Percentiles rank a stretch among this genome's conserved stretches.
Evolutionary conservation across 2,888 invertebrate genomes (phyloP).

Genomic region (Ophion costatus): DNA sequence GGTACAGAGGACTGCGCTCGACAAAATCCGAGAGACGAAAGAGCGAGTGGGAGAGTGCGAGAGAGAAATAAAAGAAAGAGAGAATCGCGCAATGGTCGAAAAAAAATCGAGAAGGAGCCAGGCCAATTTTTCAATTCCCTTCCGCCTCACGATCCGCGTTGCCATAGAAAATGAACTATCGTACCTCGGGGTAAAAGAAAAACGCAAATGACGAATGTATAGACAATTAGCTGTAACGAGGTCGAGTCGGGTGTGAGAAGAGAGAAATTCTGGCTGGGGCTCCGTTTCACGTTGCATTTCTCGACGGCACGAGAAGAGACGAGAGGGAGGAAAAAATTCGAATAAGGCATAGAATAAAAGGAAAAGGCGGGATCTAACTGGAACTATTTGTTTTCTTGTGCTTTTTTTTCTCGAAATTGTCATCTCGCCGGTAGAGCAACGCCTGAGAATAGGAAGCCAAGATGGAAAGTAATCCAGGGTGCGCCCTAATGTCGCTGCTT

Average conservation of each 20-base stretch:
- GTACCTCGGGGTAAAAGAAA: neutral
- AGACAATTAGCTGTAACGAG: neutral
- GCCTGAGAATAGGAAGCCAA: slow-evolving; percentile 45
- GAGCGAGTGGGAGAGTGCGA: slow-evolving; percentile 27
- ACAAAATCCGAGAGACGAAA: slow-evolving; percentile 35
- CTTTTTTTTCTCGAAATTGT: slow-evolving; percentile 6
- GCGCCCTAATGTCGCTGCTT: slow-evolving; percentile 79
- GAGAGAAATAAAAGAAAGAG: slow-evolving; percentile 30
- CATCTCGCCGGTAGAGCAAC: slow-evolving; percentile 48
- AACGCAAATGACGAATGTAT: neutral
- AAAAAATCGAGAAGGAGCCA: slow-evolving; percentile 40
- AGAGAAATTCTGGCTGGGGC: slow-evolving; percentile 18
- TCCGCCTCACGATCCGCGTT: slow-evolving; percentile 39
- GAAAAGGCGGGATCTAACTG: neutral
- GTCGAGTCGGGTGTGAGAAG: neutral
- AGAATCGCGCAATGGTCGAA: slow-evolving; percentile 13
- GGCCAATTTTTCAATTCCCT: slow-evolving; percentile 21
- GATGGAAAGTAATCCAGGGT: slow-evolving; percentile 48
- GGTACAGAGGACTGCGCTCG: slow-evolving; percentile 73
- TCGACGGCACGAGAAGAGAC: neutral
- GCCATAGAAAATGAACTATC: slow-evolving; percentile 31
- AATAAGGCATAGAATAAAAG: neutral
- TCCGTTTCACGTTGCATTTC: slow-evolving; percentile 14
- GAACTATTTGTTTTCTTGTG: slow-evolving; percentile 48
- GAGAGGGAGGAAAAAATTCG: neutral